These are phyloP conservation scores for Dasyornis broadbenti DNA, from an alignment of 2,113 vertebrate genomes.

Conservation along the genomic window DNA sequence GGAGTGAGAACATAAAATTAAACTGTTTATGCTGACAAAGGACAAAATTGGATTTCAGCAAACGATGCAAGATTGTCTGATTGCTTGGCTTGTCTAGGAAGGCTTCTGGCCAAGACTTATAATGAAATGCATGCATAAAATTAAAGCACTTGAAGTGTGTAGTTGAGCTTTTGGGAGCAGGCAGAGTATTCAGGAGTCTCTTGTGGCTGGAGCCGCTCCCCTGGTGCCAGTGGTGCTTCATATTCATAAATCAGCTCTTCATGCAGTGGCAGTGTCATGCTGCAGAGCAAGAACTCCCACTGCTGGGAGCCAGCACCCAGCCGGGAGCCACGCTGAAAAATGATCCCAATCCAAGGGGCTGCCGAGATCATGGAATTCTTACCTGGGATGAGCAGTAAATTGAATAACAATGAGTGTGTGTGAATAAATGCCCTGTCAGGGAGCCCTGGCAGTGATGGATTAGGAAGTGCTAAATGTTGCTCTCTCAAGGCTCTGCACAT, in stretches of 20 bases:
- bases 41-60: constrained; percentile 90
- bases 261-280: constrained; percentile 52
- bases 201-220: constrained; percentile 67
- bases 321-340: constrained; percentile 73
- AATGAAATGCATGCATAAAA: constrained; percentile 91
- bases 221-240: constrained; percentile 51
- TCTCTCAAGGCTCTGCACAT: constrained; percentile 53
- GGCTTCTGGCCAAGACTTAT: constrained; percentile 80
- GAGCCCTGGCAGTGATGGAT: constrained; percentile 86
- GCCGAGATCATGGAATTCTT: constrained; percentile 56
- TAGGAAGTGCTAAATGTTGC: constrained; percentile 66
- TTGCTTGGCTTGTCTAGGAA: constrained; percentile 82
- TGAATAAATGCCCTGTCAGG: constrained; percentile 89
- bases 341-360: constrained; percentile 67
- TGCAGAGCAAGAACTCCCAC: constrained; percentile 55
- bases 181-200: constrained; percentile 68
- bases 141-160: constrained; percentile 72
- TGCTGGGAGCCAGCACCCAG: constrained; percentile 62
- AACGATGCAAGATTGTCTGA: constrained; percentile 89
- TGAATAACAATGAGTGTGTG: constrained; percentile 85
- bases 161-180: constrained; percentile 28
- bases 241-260: constrained; percentile 79
- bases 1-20: constrained; percentile 94
- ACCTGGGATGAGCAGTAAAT: constrained; percentile 76
- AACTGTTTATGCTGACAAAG: constrained; percentile 98